Base-by-base conservation (phyloP, 2,797 vertebrate genomes). In the Acropternis orthonyx region DNA sequence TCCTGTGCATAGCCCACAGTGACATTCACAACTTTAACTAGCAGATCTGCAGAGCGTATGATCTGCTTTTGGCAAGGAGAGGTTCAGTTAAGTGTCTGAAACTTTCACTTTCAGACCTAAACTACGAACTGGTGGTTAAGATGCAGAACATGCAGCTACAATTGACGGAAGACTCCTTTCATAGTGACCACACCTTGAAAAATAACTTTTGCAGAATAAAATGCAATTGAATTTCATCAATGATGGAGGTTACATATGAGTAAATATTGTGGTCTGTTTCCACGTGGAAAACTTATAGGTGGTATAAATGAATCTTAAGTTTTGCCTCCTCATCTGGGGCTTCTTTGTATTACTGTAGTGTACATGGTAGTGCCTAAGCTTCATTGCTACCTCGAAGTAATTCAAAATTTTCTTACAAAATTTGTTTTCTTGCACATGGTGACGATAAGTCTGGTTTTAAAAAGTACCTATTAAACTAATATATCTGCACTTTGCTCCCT, bases 341-440 rank as follows among this genome's bases (percentile, higher is more conserved):
- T 76, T 63, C 16, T 80, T 85, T 17, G 1, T 82, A 34, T 63
- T 55, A 12, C 21, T 87, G n/a, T 67, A 41, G 26, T 68, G 19
- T 19, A 67, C 28, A 56, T 30, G 6, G 5, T 23, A 37, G 18
- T 55, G 43, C 10, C 14, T 66, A 51, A 36, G 14, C 20, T 59
- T 69, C 34, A 5, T 7, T 46, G 26, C n/a, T 66, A 9, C 26
- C 46, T 75, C 36, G 27, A 23, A 73, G 9, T 44, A 87, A 63
- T 66, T 59, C 0, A 61, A 5, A 61, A n/a, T 26, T 63, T 78
- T 84, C 19, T 52, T 66, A 12, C 9, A 49, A 81, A 84, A 44
- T 0, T 15, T 0, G 0, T 46, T 92, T 67, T 79, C 7, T 74
- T 82, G 23, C 19, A 16, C 1, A 2, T 39, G 12, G 4, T 43